phyloP scores from a whole-genome alignment of 2,888 invertebrate species.

The Ophion ventricosus region DNA sequence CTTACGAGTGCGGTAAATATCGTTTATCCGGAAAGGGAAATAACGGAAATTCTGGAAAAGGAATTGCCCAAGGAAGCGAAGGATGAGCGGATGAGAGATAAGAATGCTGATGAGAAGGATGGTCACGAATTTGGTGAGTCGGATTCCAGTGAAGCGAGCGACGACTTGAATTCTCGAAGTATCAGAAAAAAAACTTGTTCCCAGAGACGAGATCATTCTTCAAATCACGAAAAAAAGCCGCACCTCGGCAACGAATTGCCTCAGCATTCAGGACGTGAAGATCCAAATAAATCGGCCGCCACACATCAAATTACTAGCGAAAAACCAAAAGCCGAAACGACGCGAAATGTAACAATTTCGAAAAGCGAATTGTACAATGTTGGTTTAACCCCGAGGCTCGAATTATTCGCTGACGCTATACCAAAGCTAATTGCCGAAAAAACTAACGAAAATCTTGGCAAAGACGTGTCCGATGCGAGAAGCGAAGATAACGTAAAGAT shows the following conservation, averaged over 20 bases:
- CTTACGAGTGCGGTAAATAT: slow-evolving; percentile 65
- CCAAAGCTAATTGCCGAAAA: slow-evolving; percentile 81
- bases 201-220: slow-evolving; percentile 62
- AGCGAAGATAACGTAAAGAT: slow-evolving; percentile 40
- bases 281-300: slow-evolving; percentile 66
- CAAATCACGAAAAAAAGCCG: slow-evolving; percentile 31
- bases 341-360: slow-evolving; percentile 72
- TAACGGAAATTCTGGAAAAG: slow-evolving; percentile 77
- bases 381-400: slow-evolving; percentile 79
- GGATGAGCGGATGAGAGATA: slow-evolving; percentile 42
- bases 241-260: slow-evolving; percentile 42
- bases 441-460: slow-evolving; percentile 70
- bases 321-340: slow-evolving; percentile 62
- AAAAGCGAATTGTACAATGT: slow-evolving; percentile 78
- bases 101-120: slow-evolving; percentile 53
- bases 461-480: slow-evolving; percentile 56
- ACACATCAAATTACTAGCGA: slow-evolving; percentile 61
- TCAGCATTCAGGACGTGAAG: background rate
- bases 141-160: slow-evolving; percentile 67
- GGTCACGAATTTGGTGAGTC: slow-evolving; percentile 73
- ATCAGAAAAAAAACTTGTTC: slow-evolving; percentile 38
- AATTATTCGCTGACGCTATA: slow-evolving; percentile 80
- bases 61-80: slow-evolving; percentile 69
- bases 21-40: slow-evolving; percentile 80
- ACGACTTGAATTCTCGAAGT: slow-evolving; percentile 32